Percentiles rank a stretch among this genome's conserved stretches.
Evolutionary conservation across 2,888 invertebrate genomes (phyloP).

Genomic region (Brassicogethes aeneus): DNA sequence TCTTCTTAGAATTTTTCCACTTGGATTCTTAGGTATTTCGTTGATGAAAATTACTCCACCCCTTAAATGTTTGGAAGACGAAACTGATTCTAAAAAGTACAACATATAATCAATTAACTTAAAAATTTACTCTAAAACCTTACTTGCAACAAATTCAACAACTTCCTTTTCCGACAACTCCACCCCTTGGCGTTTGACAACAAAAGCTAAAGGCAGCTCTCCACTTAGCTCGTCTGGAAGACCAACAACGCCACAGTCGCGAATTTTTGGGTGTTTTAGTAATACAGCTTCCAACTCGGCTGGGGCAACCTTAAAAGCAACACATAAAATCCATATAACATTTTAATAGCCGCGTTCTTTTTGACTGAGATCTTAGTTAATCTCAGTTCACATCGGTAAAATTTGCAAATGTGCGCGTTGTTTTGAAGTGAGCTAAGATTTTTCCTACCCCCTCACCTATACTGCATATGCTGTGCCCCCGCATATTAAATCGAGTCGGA

Average conservation of each 20-base stretch:
- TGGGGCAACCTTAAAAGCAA: conserved; percentile 47
- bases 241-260: conserved; percentile 75
- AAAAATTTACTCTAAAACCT: conserved; percentile 8
- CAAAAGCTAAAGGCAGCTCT: conserved; percentile 68
- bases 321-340: not conserved
- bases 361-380: no score
- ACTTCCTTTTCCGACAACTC: conserved; percentile 41
- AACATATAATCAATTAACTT: conserved; percentile 2
- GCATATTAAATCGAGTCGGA: no score
- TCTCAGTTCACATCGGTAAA: no score
- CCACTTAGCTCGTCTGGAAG: conserved; percentile 62
- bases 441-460: no score
- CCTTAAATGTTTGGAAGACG: conserved; percentile 62
- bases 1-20: conserved; percentile 45
- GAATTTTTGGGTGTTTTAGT: conserved; percentile 59
- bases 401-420: no score
- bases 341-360: no score
- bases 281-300: conserved; percentile 81
- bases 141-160: conserved; percentile 41
- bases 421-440: no score
- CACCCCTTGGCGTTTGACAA: conserved; percentile 52
- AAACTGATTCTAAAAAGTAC: conserved; percentile 44
- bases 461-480: no score
- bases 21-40: conserved; percentile 43
- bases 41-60: conserved; percentile 50